Percentiles rank a stretch among this genome's conserved stretches.
phyloP scores from a whole-genome alignment of 37 sponge, comb jelly and placozoan genomes.

The Haliclona indistincta region DNA sequence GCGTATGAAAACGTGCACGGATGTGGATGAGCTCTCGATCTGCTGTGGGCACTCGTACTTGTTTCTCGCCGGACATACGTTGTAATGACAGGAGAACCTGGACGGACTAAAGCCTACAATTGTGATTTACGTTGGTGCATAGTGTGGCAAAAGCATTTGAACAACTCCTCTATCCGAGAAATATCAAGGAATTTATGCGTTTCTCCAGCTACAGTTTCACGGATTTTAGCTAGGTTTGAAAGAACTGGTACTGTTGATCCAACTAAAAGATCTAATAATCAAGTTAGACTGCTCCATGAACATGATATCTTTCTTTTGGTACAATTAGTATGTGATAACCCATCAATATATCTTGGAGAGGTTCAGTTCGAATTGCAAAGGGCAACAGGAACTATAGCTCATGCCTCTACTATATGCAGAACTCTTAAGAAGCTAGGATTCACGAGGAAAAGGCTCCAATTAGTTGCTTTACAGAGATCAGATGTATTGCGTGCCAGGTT shows the following conservation, averaged over 20 bases:
- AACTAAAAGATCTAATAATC: no score
- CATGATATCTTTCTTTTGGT: constrained; percentile 11
- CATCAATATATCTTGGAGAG: not conserved
- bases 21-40: no score
- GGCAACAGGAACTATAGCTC: not conserved
- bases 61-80: no score
- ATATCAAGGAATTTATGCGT: not conserved
- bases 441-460: constrained; percentile 6
- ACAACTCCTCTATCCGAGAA: constrained; percentile 1
- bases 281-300: no score
- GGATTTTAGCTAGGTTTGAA: constrained; percentile 14
- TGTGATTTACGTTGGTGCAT: no score
- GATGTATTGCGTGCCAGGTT: not conserved
- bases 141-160: no score
- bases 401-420: constrained; percentile 1
- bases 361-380: not conserved
- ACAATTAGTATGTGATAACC: no score
- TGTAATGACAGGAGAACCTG: no score
- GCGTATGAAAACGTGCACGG: no score
- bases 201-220: not conserved
- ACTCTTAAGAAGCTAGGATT: not conserved
- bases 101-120: no score
- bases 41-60: no score
- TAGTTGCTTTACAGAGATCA: not conserved
- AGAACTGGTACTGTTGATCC: not conserved